phyloP scores from a whole-genome alignment of 2,797 vertebrate genomes.

The Valencia hispanica region DNA sequence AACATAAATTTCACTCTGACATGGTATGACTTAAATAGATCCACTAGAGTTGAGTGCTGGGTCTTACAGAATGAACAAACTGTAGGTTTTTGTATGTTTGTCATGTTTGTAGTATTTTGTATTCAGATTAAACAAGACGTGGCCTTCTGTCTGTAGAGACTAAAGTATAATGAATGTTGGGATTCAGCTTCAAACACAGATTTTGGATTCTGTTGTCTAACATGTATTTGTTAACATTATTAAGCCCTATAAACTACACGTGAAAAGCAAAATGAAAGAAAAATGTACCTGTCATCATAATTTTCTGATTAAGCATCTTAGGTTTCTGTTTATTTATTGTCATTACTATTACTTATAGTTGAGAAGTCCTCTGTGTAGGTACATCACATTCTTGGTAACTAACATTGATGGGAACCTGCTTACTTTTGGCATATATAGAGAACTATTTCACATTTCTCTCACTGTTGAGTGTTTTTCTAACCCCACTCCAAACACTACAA shows the following conservation, averaged over 20 bases:
- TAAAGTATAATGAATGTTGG: constrained; percentile 2
- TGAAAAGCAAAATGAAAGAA: neutral
- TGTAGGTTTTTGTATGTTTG: neutral
- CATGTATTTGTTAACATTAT: neutral
- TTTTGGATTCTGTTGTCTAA: constrained; percentile 9
- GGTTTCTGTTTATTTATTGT: neutral
- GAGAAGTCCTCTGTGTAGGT: neutral
- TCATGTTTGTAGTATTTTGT: neutral
- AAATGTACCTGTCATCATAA: neutral
- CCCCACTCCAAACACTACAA: neutral
- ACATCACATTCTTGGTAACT: neutral
- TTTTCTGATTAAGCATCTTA: neutral
- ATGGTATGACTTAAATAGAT: neutral
- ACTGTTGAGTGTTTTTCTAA: neutral
- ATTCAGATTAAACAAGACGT: neutral
- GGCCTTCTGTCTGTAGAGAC: neutral
- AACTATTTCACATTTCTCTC: neutral
- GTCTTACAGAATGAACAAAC: neutral
- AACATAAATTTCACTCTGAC: constrained; percentile 7
- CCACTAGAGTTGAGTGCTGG: neutral
- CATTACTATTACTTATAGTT: neutral
- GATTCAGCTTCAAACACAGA: neutral
- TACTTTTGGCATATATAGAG: neutral
- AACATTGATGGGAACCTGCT: neutral
- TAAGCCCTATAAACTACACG: constrained; percentile 1